Conservation (phyloP, 1,140 invertebrate species). For the Babylonia areolata region DNA sequence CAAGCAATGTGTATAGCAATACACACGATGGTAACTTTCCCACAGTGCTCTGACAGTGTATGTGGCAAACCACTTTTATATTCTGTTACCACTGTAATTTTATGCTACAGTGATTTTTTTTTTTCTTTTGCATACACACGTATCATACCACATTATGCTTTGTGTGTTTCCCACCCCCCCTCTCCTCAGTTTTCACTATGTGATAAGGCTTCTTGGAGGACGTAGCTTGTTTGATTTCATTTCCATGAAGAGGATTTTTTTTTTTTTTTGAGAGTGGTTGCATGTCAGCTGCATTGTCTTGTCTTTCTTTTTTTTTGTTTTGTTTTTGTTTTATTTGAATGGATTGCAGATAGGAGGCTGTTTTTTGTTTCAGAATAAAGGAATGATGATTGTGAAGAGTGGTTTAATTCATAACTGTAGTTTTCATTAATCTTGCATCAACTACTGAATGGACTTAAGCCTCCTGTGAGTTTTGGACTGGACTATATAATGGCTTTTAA, state of each 20-base stretch:
- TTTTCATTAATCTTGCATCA: background rate
- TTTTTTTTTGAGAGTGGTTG: background rate
- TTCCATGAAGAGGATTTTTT: too few species aligned
- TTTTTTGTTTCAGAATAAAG: background rate
- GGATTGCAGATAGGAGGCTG: background rate
- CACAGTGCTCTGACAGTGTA: conserved; percentile 51
- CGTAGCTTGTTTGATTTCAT: background rate
- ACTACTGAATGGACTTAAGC: background rate
- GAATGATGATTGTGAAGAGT: too few species aligned
- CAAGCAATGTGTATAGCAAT: conserved; percentile 53
- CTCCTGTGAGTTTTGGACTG: background rate
- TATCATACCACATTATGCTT: conserved; percentile 18
- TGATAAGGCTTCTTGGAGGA: background rate
- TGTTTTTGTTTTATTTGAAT: background rate
- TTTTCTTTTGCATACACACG: conserved; percentile 13
- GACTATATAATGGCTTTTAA: background rate
- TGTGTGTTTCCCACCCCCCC: conserved; percentile 14
- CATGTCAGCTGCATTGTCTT: conserved; percentile 9
- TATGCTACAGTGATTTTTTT: conserved; percentile 10
- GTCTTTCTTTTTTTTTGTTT: background rate
- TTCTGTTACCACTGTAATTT: background rate
- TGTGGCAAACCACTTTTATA: conserved; percentile 24
- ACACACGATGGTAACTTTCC: conserved; percentile 57
- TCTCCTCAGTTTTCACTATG: background rate
- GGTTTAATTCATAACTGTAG: background rate